These are phyloP conservation scores for fruit fly (Drosophila melanogaster) DNA, from an alignment of 1,140 invertebrate genomes.

Conservation along the genomic window DNA sequence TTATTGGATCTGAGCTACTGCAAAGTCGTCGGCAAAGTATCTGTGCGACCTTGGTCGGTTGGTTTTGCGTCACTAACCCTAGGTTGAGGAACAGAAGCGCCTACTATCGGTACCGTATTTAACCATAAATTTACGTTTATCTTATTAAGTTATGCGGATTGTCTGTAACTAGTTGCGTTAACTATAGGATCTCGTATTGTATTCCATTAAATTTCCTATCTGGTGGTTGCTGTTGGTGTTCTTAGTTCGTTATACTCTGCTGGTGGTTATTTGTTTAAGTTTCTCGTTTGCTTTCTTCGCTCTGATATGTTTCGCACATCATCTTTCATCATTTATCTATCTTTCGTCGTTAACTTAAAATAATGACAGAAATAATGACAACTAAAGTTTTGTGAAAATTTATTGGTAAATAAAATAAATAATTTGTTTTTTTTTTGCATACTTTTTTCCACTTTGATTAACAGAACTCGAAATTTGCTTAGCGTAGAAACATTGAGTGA, in stretches of 20 bases:
- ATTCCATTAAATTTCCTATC: slow-evolving; percentile 40
- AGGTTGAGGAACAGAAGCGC: slow-evolving; percentile 73
- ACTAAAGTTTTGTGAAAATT: slow-evolving; percentile 59
- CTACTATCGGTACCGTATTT: slow-evolving; percentile 40
- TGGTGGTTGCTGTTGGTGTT: slow-evolving; percentile 65
- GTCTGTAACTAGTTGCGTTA: slow-evolving; percentile 78
- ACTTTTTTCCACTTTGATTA: slow-evolving; percentile 53
- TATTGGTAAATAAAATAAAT: slow-evolving; percentile 78
- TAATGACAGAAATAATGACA: slow-evolving; percentile 2
- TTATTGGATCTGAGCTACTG: slow-evolving; percentile 38
- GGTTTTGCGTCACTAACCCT: slow-evolving; percentile 68
- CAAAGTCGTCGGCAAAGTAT: slow-evolving; percentile 13
- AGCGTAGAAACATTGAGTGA: slow-evolving; percentile 71
- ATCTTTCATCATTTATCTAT: slow-evolving; percentile 3
- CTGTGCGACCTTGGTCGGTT: slow-evolving; percentile 25
- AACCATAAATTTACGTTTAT: slow-evolving; percentile 35
- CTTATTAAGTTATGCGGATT: slow-evolving; percentile 55
- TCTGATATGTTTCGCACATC: slow-evolving; percentile 41
- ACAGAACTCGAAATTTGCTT: slow-evolving; percentile 73
- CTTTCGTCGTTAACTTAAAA: neutral
- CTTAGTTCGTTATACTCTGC: slow-evolving; percentile 53
- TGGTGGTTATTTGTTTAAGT: slow-evolving; percentile 54
- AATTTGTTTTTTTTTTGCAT: slow-evolving; percentile 50
- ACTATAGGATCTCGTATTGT: slow-evolving; percentile 63
- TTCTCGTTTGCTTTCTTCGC: slow-evolving; percentile 29